Base-by-base conservation (phyloP, 2,888 invertebrate species). In the Caenorhabditis doughertyi region DNA sequence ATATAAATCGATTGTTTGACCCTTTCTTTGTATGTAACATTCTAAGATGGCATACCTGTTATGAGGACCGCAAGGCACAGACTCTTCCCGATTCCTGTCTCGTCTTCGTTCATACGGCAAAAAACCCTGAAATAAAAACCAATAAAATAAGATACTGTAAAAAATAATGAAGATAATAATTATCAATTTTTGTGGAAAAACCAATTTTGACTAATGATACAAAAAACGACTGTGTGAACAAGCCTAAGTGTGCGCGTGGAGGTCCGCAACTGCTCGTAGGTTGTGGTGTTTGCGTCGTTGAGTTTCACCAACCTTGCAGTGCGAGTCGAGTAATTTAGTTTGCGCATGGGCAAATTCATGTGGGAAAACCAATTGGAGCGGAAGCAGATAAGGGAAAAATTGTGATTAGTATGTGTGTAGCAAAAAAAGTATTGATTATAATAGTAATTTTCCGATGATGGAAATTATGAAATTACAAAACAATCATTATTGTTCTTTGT, bases 71-170 rank as follows among this genome's bases (percentile, higher is more conserved):
- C 79, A 11, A 56, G 39, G 42, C 71, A 71, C 42, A 79, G n/a
- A 65, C 64, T 70, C 27, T 65, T 64, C 8, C 49, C 71, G 11
- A 79, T 18, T 21, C 65, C 65, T 9, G 56, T 49, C 56, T 79
- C 71, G 9, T 64, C 51, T 16, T 79, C 27, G 56, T n/a, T 35
- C 79, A 79, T 79, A 32, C 65, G 71, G 56, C 44, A 16, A 79
- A 64, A 55, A 62, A 25, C 70, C 77, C 70, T 62, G 55, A 9
- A 68, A 68, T 29, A 47, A 25, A 13, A 64, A 49, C n/a, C 32
- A 11, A 35, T 35, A 21, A 35, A 65, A 29, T 39, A 1, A 16
- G 9, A 13, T 4, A 25, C n/a, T n/a, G 35, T 47, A 51, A 25
- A 18, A 0, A 25, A 3, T 21, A 51, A 72, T 35, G 4, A 35